Percentiles rank a stretch among this genome's conserved stretches.
Evolutionary conservation across 2,113 vertebrate genomes (phyloP).

Genomic region (Reinhardtius hippoglossoides): DNA sequence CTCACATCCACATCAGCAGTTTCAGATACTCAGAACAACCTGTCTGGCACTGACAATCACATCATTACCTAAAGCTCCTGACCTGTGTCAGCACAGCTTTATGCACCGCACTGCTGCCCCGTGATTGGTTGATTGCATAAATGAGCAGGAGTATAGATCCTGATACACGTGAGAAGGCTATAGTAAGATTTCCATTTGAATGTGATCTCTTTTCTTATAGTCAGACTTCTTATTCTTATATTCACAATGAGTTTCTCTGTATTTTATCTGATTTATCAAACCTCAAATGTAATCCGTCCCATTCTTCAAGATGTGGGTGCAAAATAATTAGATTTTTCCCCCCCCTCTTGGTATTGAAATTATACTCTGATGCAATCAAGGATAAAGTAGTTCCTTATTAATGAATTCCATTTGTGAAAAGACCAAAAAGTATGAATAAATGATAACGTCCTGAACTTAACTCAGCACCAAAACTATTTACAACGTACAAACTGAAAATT

Average conservation of each 20-base stretch:
- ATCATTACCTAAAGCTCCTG: no score
- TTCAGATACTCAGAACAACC: no score
- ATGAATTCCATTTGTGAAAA: slow-evolving; percentile 39
- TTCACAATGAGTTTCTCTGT: background rate
- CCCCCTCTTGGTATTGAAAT: slow-evolving; percentile 16
- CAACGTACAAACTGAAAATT: slow-evolving; percentile 20
- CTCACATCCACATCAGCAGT: no score
- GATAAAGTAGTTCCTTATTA: slow-evolving; percentile 22
- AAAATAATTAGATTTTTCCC: background rate
- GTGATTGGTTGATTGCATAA: background rate
- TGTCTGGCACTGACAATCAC: no score
- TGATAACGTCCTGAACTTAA: slow-evolving; percentile 36
- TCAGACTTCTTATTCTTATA: background rate
- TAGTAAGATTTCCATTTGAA: background rate
- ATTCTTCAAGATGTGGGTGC: background rate
- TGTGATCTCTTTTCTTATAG: no score
- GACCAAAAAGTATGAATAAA: slow-evolving; percentile 44
- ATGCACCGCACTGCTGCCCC: background rate
- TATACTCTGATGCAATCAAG: slow-evolving; percentile 37
- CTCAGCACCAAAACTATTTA: slow-evolving; percentile 25
- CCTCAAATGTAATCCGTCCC: background rate
- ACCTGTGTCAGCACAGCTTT: no score
- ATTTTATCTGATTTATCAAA: background rate
- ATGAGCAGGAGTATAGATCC: background rate
- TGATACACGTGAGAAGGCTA: background rate